Evolutionary conservation across 1,140 invertebrate species (phyloP).

Genomic region (Akabosia matsudoensis): DNA sequence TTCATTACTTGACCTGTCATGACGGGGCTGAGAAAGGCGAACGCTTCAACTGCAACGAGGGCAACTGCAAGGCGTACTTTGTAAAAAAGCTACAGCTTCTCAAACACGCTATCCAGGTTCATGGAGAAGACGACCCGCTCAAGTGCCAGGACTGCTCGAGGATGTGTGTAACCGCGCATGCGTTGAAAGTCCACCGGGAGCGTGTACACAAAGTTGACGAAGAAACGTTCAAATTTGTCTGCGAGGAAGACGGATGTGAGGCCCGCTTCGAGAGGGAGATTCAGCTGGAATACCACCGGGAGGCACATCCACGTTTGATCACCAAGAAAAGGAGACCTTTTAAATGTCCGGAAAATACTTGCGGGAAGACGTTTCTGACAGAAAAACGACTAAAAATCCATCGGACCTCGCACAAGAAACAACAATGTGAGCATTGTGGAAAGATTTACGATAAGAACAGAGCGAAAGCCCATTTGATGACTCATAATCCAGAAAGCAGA

Average conservation of each 20-base stretch:
- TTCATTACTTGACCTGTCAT: not conserved
- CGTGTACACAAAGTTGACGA: not conserved
- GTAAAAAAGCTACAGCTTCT: not conserved
- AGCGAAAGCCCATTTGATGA: not conserved
- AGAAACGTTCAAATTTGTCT: not conserved
- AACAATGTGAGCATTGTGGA: not conserved
- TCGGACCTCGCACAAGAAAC: not conserved
- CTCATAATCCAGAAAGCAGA: not conserved
- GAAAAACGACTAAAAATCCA: not conserved
- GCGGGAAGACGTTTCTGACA: not conserved
- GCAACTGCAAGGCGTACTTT: not conserved
- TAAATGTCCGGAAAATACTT: not conserved
- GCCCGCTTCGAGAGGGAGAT: not conserved
- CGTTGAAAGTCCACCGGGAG: not conserved
- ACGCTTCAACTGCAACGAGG: not conserved
- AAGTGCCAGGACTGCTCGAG: not conserved
- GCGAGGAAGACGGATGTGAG: not conserved
- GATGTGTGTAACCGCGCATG: not conserved
- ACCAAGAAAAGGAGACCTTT: not conserved
- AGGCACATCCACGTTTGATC: not conserved
- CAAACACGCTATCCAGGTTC: not conserved
- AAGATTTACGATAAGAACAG: not conserved
- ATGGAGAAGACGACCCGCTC: not conserved
- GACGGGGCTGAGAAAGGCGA: not conserved
- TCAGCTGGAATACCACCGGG: not conserved